phyloP scores from a whole-genome alignment of 2,888 invertebrate species.

The Sarcophaga rosellei region DNA sequence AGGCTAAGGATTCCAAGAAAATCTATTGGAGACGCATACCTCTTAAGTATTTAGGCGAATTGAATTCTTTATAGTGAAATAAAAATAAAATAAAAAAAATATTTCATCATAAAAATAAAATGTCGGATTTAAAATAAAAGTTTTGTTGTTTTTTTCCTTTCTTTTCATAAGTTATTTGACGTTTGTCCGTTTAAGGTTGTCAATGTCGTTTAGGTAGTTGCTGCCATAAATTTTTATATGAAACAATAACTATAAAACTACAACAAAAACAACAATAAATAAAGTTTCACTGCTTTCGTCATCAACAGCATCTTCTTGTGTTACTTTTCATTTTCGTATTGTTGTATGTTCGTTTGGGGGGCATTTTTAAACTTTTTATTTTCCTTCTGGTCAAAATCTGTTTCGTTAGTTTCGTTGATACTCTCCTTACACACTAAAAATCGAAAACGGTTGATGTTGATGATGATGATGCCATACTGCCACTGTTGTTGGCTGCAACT shows the following conservation, averaged over 20 bases:
- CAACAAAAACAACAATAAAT: slow-evolving; percentile 1
- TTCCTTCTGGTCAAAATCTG: slow-evolving; percentile 62
- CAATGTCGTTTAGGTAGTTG: slow-evolving; percentile 52
- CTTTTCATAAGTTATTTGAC: slow-evolving; percentile 46
- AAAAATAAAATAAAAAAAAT: no score
- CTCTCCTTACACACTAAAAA: no score
- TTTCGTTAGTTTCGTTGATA: slow-evolving; percentile 58
- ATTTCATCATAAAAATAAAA: not conserved
- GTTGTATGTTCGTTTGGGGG: slow-evolving; percentile 13
- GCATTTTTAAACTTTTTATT: slow-evolving; percentile 58
- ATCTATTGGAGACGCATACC: no score
- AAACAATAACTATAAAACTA: slow-evolving; percentile 23
- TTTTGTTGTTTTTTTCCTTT: slow-evolving; percentile 8
- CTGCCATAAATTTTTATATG: slow-evolving; percentile 21
- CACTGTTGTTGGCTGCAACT: slow-evolving; percentile 44
- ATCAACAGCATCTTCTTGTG: not conserved
- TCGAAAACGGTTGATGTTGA: slow-evolving; percentile 5
- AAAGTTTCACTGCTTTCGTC: slow-evolving; percentile 20
- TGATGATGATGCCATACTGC: slow-evolving; percentile 34
- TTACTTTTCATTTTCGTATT: slow-evolving; percentile 2
- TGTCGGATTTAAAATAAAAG: slow-evolving; percentile 51
- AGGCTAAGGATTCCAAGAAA: no score
- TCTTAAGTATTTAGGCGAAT: no score
- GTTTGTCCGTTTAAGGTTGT: slow-evolving; percentile 65
- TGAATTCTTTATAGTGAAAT: not conserved